Base-by-base conservation (phyloP, 2,797 vertebrate species). In the Sardinella longiceps region DNA sequence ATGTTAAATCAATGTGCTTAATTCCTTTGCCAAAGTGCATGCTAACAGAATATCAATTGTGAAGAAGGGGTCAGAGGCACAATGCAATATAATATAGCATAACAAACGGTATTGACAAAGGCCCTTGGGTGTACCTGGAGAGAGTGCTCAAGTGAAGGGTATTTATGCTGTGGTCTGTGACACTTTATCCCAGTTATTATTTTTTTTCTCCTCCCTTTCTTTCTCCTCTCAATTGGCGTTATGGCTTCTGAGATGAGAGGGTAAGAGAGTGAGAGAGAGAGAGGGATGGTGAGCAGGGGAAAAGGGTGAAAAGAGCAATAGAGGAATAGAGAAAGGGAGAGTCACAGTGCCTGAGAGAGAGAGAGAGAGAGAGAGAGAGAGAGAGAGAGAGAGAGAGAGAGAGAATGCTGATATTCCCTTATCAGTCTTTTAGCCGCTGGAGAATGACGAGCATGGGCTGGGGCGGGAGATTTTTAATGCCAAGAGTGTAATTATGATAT, bases 11-110 rank as follows among this genome's bases (percentile, higher is more conserved):
- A 77, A 77, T 77, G 70, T 18, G 33, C 70, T 77, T 77, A 77
- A 77, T 77, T 43, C 70, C 15, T 77, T 77, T 77, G 70, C 70
- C 37, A 77, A 77, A 39, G 37, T 20, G 70, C 70, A 77, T 77
- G 70, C 70, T 77, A 77, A 77, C 70, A 77, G 37, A 77, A 77
- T 77, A 77, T 77, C 70, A 77, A 77, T 77, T 77, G 37, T 77
- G 70, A 77, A 77, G 43, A 39, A 77, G 70, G 70, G 70, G 70
- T 77, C 70, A 77, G 37, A 23, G 70, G 37, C 70, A 43, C 33
- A 43, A 43, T 39, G 33, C 70, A 39, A 77, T 43, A 77, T 37
- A 77, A 20, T 77, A 77, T 39, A 37, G 70, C 70, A 77, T 39
- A 77, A 77, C 70, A 77, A 43, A 43, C 20, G 37, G 20, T 77